phyloP scores from a whole-genome alignment of 1,140 invertebrate species.

The Hirudo medicinalis region DNA sequence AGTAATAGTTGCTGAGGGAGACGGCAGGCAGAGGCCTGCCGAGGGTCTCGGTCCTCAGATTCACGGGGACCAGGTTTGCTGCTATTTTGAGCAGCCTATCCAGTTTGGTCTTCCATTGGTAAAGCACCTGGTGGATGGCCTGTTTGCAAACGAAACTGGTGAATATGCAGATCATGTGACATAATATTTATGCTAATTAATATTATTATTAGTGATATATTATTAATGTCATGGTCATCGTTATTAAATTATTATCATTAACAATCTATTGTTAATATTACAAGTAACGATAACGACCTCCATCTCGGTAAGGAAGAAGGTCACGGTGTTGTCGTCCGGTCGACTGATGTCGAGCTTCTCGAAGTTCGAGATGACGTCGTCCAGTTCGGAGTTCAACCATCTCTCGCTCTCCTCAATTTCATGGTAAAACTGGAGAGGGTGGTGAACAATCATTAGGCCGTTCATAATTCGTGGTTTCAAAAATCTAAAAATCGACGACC shows the following conservation, averaged over 20 bases:
- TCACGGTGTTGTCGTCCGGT: not conserved
- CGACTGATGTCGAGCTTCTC: constrained; percentile 6
- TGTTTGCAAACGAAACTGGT: not conserved
- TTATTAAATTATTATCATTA: too few species aligned
- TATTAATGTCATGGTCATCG: too few species aligned
- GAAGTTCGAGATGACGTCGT: constrained; percentile 7
- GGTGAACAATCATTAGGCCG: not conserved
- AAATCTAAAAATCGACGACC: not conserved
- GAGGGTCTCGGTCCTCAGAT: constrained; percentile 11
- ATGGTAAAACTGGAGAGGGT: constrained; percentile 20
- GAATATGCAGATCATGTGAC: too few species aligned
- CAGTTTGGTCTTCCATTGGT: constrained; percentile 20
- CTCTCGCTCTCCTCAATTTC: constrained; percentile 15
- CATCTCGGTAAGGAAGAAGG: not conserved
- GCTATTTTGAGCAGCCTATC: constrained; percentile 16
- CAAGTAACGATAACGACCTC: too few species aligned
- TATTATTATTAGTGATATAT: too few species aligned
- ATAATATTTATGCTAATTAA: too few species aligned
- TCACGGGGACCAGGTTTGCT: constrained; percentile 18
- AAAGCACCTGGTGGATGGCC: constrained; percentile 4
- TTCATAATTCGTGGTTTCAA: not conserved
- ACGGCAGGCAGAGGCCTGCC: constrained; percentile 14
- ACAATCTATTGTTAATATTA: too few species aligned
- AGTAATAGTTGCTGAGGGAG: constrained; percentile 18
- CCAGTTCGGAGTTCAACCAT: constrained; percentile 18